Evolutionary conservation across 2,888 invertebrate species (phyloP), one percentile per base, ranked within the genome.

Genomic region (Drosophila mulleri): DNA sequence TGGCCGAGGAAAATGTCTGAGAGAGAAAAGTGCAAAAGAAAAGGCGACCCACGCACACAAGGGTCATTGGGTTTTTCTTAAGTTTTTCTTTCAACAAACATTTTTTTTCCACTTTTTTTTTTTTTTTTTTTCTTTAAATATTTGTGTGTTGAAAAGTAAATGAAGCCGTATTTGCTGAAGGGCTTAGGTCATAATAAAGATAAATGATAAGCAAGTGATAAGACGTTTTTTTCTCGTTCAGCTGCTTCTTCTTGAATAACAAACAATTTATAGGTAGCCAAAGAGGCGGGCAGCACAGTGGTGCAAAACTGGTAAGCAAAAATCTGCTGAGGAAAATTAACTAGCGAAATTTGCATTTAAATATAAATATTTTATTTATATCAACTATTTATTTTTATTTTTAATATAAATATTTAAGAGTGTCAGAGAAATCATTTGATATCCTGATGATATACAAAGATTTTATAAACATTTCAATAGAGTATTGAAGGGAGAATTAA

Each of bases 191-290:
- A 77, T 86, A 90, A 86, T 90, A 86, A 86, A 89, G 90, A 86
- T 86, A 88, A 86, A 86, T 90, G 86, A 86, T 86, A 88, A 90
- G 74, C 75, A 86, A 86, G 89, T 90, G 86, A 86, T 86, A 90
- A 88, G 86, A 80, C 71, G 56, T 70, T 62, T 58, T 35, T 48
- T 29, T 16, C 23, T 1, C 48, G n/a, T 32, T 50, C 53, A 11
- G 23, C 20, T 37, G 20, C 42, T 32, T 81, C 77, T 71, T 78
- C 60, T 72, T 62, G 70, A 79, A 77, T 60, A 73, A 83, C 65
- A 69, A 77, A 67, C 72, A 67, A 58, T 54, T n/a, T 64, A 61
- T 65, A 78, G 73, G 66, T 70, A 14, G 56, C 56, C 50, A 56
- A 50, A 59, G 47, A 35, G 26, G n/a, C 12, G 39, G 32, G 14